phyloP scores from a whole-genome alignment of 2,888 invertebrate genomes.

The Netelia inedita region DNA sequence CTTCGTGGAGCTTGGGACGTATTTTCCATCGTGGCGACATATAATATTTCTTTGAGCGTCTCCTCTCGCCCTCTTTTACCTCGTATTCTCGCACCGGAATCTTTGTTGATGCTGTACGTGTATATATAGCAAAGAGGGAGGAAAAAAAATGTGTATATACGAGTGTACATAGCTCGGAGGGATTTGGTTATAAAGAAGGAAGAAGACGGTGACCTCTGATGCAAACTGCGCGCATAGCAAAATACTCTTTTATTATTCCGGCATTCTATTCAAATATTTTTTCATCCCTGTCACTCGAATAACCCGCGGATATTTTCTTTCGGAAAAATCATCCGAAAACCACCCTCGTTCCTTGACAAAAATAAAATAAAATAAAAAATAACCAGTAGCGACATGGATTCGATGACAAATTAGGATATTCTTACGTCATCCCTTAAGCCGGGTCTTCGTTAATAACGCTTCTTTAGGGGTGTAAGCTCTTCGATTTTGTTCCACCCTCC shows the following conservation, averaged over 20 bases:
- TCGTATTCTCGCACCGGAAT: constrained; percentile 9
- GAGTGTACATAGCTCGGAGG: constrained; percentile 10
- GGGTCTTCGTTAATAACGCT: too few species aligned
- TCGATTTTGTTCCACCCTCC: not conserved
- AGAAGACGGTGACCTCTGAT: constrained; percentile 32
- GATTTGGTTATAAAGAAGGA: constrained; percentile 28
- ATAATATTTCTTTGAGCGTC: constrained; percentile 43
- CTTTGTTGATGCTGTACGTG: constrained; percentile 6
- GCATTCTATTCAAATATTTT: constrained; percentile 8
- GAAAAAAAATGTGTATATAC: not conserved
- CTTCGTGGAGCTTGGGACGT: constrained; percentile 42
- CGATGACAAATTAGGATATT: too few species aligned
- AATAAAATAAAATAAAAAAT: too few species aligned
- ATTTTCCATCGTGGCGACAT: constrained; percentile 42
- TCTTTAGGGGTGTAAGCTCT: too few species aligned
- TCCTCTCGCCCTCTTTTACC: constrained; percentile 14
- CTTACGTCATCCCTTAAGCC: too few species aligned
- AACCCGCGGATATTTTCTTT: too few species aligned
- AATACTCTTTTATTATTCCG: constrained; percentile 16
- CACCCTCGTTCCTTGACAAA: too few species aligned
- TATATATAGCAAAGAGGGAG: not conserved
- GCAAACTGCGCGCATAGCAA: not conserved
- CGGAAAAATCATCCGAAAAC: too few species aligned
- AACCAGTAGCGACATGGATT: too few species aligned
- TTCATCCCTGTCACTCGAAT: too few species aligned